phyloP scores from a whole-genome alignment of 2,113 vertebrate species.

The Perognathus longimembris region DNA sequence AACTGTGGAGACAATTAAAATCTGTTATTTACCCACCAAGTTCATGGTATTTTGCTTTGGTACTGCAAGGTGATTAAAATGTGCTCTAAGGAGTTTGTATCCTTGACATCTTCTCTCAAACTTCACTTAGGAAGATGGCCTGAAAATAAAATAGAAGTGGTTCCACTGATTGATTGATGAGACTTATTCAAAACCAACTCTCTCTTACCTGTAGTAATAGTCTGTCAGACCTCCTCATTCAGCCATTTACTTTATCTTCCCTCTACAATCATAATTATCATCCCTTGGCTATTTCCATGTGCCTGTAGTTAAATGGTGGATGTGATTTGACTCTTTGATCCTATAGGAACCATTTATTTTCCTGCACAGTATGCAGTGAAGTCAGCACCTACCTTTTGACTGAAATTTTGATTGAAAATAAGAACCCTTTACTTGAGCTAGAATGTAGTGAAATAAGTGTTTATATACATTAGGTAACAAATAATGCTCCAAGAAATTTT shows the following conservation, averaged over 20 bases:
- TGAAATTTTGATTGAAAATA: background rate
- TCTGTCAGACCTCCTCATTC: background rate
- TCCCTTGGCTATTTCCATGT: background rate
- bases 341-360: background rate
- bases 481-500: background rate
- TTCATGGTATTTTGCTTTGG: too few species aligned
- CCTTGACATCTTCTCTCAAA: background rate
- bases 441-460: background rate
- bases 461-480: background rate
- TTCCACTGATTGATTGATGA: background rate
- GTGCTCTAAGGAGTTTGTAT: background rate
- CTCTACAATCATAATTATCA: constrained; percentile 17
- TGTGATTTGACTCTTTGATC: background rate
- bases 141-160: background rate
- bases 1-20: too few species aligned
- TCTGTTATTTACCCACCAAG: too few species aligned
- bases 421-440: background rate
- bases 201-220: background rate
- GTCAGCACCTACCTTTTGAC: background rate
- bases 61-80: too few species aligned
- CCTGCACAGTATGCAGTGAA: background rate
- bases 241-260: background rate
- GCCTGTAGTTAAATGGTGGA: background rate
- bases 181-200: background rate
- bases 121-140: background rate